Base-by-base conservation (phyloP, 2,797 vertebrate genomes). In the Tapirus indicus region DNA sequence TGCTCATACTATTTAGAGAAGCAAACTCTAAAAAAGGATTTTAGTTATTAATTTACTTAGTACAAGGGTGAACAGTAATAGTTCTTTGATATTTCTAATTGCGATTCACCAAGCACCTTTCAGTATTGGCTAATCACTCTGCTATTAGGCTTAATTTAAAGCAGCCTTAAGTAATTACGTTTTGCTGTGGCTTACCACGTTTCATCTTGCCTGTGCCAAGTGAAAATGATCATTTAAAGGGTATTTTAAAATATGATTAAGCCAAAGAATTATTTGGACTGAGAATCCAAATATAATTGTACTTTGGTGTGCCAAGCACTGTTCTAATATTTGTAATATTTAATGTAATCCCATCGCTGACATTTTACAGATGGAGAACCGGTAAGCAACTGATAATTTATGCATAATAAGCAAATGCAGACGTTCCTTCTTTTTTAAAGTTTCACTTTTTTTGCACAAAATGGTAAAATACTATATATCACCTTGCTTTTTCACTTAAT, bases 201-300 rank as follows among this genome's bases (percentile, higher is more conserved):
- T 94, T 66, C 29, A 23, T 91, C 83, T 75, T 96, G 91, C 18
- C 85, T 78, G 11, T 95, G 56, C 49, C 88, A 85, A 38, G 29
- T 95, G 56, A 95, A 95, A 94, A 85, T 80, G 0, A 69, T 87
- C 77, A 92, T 86, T 95, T 21, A 87, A 92, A 62, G 80, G 44
- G 4, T 79, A 62, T 92, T 64, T 94, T 52, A 93, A 47, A 91
- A 90, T 83, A 64, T 64, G 52, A 96, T 69, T 77, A 91, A 79
- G 25, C 21, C 49, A 60, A 77, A 60, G 14, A 91, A 71, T 74
- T 80, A 58, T 97, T 84, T 93, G 86, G 49, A 79, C 52, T 69
- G 27, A 89, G 72, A 94, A 88, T 66, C 47, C 58, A 84, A 88
- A 52, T 90, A 71, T 95, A 90, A 91, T 79, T 80, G 5, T 38